These are phyloP conservation scores for Drosophila subobscura DNA, from an alignment of 1,140 invertebrate species.

Conservation along the genomic window DNA sequence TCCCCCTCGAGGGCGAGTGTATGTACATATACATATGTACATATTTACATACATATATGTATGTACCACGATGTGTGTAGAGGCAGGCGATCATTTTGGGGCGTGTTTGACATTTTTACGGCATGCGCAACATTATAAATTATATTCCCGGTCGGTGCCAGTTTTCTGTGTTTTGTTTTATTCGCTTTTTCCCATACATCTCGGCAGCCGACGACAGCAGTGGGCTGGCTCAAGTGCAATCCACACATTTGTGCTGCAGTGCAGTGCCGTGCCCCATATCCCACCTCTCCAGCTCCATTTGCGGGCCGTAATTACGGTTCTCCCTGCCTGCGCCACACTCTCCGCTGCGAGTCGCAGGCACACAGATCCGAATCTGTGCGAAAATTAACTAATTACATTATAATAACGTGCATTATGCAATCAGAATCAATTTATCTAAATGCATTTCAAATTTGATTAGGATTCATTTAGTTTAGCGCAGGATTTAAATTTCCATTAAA, in stretches of 20 bases:
- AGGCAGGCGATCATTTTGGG: slow-evolving; percentile 40
- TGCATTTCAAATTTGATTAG: slow-evolving; percentile 25
- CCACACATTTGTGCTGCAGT: slow-evolving; percentile 55
- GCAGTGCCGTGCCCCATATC: slow-evolving; percentile 15
- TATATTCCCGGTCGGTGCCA: slow-evolving; percentile 79
- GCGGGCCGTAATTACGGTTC: slow-evolving; percentile 57
- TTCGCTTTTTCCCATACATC: slow-evolving; percentile 36
- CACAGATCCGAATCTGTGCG: slow-evolving; percentile 20
- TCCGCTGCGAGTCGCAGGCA: slow-evolving; percentile 16
- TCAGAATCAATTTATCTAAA: slow-evolving; percentile 49
- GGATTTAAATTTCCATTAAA: slow-evolving; percentile 2
- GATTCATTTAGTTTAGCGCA: neutral
- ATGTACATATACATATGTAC: neutral
- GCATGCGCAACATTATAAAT: slow-evolving; percentile 73
- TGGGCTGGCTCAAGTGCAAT: slow-evolving; percentile 73
- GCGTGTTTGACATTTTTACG: slow-evolving; percentile 75
- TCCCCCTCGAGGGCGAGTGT: slow-evolving; percentile 10
- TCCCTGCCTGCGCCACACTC: slow-evolving; percentile 11
- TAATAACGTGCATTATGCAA: slow-evolving; percentile 51
- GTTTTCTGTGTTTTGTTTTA: slow-evolving; percentile 55
- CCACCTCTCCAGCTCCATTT: slow-evolving; percentile 64
- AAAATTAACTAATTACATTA: slow-evolving; percentile 51
- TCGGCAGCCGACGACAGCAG: slow-evolving; percentile 56
- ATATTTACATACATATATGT: neutral
- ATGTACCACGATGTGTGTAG: slow-evolving; percentile 4